Conservation (phyloP, 37 sponge, comb jelly and placozoan genomes). For the Bolinopsis microptera region DNA sequence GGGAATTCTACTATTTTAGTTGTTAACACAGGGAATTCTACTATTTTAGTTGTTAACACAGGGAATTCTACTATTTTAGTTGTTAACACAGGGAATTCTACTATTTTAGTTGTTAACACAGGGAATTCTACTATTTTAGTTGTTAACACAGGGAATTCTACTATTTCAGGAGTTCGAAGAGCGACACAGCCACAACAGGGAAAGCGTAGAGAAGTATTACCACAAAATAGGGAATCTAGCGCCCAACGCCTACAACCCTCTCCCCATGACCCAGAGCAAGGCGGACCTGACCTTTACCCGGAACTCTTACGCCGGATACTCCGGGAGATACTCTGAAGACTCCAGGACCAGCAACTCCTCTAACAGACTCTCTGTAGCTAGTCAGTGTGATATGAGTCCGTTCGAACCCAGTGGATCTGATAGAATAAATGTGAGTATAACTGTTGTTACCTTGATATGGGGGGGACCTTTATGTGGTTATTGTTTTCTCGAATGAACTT, state of each 20-base stretch:
- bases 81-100: no score
- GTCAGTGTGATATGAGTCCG: neutral
- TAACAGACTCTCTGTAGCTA: neutral
- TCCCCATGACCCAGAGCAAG: conserved; percentile 10
- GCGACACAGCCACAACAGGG: conserved; percentile 45
- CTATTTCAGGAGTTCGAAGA: conserved; percentile 63
- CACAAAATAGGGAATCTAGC: conserved; percentile 52
- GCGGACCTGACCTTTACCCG: conserved; percentile 20
- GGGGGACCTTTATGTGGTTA: no score
- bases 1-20: no score
- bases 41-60: no score
- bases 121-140: no score
- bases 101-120: no score
- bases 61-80: no score
- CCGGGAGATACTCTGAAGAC: neutral
- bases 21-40: no score
- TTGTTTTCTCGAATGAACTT: no score
- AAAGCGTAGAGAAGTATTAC: conserved; percentile 58
- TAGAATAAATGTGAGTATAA: neutral
- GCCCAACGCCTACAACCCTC: neutral
- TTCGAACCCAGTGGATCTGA: neutral
- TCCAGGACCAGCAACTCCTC: neutral
- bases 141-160: no score
- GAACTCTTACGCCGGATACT: neutral
- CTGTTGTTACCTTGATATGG: no score